Evolutionary conservation across 2,113 vertebrate species (phyloP).

Genomic region (Trichechus manatus): DNA sequence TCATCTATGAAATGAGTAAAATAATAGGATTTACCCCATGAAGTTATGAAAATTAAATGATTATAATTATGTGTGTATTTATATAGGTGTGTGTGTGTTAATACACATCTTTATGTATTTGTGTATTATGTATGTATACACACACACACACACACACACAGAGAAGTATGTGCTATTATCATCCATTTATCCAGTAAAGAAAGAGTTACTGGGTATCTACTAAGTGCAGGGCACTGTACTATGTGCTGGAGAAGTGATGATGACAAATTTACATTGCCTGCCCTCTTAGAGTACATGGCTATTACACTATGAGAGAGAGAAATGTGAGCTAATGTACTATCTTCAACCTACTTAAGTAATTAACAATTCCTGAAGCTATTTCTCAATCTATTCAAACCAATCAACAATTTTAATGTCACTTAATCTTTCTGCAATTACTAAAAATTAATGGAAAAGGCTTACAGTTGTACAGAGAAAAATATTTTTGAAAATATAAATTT

Average conservation of each 20-base stretch:
- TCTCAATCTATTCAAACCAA: conserved; percentile 53
- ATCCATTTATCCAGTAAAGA: background rate
- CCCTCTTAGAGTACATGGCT: background rate
- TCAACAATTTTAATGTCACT: conserved; percentile 56
- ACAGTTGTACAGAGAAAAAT: background rate
- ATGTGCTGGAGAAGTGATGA: background rate
- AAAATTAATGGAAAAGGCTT: conserved; percentile 48
- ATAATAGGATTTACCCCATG: conserved; percentile 12
- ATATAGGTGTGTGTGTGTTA: background rate
- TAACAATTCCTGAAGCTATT: conserved; percentile 56
- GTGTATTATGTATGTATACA: background rate
- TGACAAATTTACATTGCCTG: background rate
- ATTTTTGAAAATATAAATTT: conserved; percentile 29
- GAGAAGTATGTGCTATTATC: background rate
- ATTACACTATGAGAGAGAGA: background rate
- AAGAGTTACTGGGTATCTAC: background rate
- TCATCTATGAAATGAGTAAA: conserved; percentile 56
- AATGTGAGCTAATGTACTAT: background rate
- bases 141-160: background rate
- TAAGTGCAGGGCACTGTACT: background rate
- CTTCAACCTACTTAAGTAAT: conserved; percentile 28
- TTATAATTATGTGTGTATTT: background rate
- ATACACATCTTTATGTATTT: background rate
- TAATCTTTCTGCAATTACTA: conserved; percentile 61
- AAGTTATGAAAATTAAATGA: conserved; percentile 52